Evolutionary conservation across 2,888 invertebrate genomes (phyloP).

Genomic region (Leptarthrus brevirostris): DNA sequence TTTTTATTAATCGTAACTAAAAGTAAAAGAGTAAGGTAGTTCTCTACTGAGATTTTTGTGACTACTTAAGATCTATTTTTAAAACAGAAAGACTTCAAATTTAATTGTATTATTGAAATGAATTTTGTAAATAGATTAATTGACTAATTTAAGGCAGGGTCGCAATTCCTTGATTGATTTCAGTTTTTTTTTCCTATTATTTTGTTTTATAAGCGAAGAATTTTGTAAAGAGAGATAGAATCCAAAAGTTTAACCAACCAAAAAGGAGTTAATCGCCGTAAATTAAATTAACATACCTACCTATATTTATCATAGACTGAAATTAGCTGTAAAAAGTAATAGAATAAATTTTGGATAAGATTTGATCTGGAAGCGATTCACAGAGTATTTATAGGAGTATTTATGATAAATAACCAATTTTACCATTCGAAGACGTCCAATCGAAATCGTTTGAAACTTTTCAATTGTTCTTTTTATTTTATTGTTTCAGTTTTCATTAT

Average conservation of each 20-base stretch:
- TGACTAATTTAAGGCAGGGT: neutral
- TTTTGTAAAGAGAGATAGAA: neutral
- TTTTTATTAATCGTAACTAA: constrained; percentile 6
- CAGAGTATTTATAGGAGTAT: constrained; percentile 30
- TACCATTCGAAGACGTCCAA: constrained; percentile 51
- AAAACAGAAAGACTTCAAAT: constrained; percentile 9
- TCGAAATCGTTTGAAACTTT: constrained; percentile 31
- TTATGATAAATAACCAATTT: constrained; percentile 48
- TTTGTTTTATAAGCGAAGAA: no score
- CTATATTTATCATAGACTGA: constrained; percentile 47
- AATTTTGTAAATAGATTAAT: constrained; percentile 15
- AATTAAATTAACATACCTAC: constrained; percentile 42
- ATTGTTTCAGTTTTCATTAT: constrained; percentile 32
- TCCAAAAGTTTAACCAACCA: constrained; percentile 17
- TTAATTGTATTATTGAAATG: constrained; percentile 1
- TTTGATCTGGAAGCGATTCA: constrained; percentile 11
- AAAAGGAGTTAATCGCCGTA: constrained; percentile 13
- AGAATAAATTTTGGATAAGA: constrained; percentile 22
- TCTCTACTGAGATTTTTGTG: constrained; percentile 1
- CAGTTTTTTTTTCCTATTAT: no score
- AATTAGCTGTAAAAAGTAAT: constrained; percentile 34
- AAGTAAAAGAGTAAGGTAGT: constrained; percentile 9
- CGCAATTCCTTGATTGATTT: neutral
- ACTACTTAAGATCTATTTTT: constrained; percentile 10
- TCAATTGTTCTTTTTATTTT: constrained; percentile 13